Percentiles rank a stretch among this genome's conserved stretches.
Conservation (phyloP, 2,888 invertebrate genomes). For the Anthrax anthrax region DNA sequence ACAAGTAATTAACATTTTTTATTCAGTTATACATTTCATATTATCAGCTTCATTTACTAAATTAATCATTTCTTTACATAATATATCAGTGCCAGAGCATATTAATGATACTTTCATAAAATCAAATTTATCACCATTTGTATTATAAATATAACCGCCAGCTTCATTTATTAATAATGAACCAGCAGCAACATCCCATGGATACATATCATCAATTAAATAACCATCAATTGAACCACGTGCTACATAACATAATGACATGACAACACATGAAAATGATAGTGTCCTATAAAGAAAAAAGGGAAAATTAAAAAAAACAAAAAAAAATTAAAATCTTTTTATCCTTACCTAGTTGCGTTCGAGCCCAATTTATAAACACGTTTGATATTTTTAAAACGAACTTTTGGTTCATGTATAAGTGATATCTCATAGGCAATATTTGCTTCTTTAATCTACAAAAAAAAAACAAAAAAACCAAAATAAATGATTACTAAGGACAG, state of each 20-base stretch:
- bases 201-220: conserved; percentile 54
- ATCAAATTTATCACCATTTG: conserved; percentile 41
- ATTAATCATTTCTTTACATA: conserved; percentile 37
- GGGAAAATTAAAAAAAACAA: not conserved
- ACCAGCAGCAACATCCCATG: conserved; percentile 70
- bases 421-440: conserved; percentile 32
- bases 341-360: conserved; percentile 25
- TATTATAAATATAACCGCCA: conserved; percentile 54
- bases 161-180: conserved; percentile 59
- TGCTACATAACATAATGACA: conserved; percentile 57
- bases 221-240: conserved; percentile 52
- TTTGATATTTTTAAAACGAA: conserved; percentile 29
- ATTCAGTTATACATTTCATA: conserved; percentile 7
- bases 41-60: conserved; percentile 39
- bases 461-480: not conserved
- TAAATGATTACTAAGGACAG: no score
- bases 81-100: conserved; percentile 36
- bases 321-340: not conserved
- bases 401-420: conserved; percentile 21
- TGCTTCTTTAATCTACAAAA: conserved; percentile 21
- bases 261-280: conserved; percentile 53
- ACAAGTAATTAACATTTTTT: no score
- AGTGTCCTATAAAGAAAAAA: conserved; percentile 30
- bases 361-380: conserved; percentile 27
- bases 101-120: conserved; percentile 43